Evolutionary conservation across 2,113 vertebrate species (phyloP).

Genomic region (Nibea coibor): DNA sequence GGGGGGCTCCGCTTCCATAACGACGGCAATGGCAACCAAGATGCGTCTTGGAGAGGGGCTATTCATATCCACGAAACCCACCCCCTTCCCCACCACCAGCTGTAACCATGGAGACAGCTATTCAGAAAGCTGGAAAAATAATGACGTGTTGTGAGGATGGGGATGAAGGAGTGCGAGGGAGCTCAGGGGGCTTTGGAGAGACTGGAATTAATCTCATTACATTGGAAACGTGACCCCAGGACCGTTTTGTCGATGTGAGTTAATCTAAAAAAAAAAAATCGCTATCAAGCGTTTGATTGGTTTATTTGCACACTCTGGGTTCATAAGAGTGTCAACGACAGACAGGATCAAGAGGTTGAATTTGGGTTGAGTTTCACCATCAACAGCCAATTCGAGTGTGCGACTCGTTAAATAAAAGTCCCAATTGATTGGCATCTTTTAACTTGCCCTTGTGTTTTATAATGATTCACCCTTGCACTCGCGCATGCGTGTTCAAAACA

Average conservation of each 20-base stretch:
- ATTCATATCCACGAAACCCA: slow-evolving; percentile 80
- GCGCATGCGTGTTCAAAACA: background rate
- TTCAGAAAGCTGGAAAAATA: slow-evolving; percentile 69
- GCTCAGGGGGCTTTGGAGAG: slow-evolving; percentile 14
- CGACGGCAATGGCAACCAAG: slow-evolving; percentile 73
- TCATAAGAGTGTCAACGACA: background rate
- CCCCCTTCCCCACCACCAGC: slow-evolving; percentile 53
- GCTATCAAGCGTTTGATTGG: background rate
- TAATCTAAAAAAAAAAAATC: background rate
- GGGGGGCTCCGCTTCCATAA: slow-evolving; percentile 72
- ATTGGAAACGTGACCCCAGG: slow-evolving; percentile 31
- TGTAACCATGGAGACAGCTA: slow-evolving; percentile 82
- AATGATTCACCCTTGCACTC: background rate
- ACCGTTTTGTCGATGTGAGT: slow-evolving; percentile 9
- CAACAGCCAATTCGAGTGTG: background rate
- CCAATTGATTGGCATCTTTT: background rate
- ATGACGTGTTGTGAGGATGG: slow-evolving; percentile 59
- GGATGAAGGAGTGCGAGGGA: background rate
- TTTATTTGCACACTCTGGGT: background rate
- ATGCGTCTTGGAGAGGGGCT: slow-evolving; percentile 77
- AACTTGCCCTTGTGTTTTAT: slow-evolving; percentile 9
- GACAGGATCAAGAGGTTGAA: background rate
- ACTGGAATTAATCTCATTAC: slow-evolving; percentile 39
- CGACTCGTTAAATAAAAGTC: background rate
- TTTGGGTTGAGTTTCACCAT: background rate